Conservation (phyloP, 2,113 vertebrate species). For the Indicator indicator region DNA sequence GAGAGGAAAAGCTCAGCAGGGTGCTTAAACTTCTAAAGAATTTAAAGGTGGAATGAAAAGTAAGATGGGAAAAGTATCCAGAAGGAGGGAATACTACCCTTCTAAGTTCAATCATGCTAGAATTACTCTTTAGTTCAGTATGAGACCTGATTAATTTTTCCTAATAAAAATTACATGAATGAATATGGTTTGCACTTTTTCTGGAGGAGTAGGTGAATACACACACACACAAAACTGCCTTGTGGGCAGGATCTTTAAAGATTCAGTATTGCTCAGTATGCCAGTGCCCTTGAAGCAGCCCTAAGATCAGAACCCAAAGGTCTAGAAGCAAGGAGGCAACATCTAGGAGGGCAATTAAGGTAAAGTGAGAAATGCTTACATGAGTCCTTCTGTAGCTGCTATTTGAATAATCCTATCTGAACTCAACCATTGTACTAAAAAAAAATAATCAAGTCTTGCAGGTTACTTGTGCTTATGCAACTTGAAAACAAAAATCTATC, state of each 20-base stretch:
- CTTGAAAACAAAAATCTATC: slow-evolving; percentile 62
- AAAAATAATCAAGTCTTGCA: slow-evolving; percentile 19
- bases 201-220: background rate
- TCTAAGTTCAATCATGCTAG: background rate
- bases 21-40: slow-evolving; percentile 1
- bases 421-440: slow-evolving; percentile 3
- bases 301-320: background rate
- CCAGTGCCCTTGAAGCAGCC: background rate
- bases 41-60: background rate
- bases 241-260: background rate
- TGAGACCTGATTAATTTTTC: background rate
- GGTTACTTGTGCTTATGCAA: slow-evolving; percentile 13
- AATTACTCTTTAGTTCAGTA: background rate
- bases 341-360: background rate
- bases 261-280: background rate
- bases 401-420: slow-evolving; percentile 35
- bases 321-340: background rate
- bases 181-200: background rate
- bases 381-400: background rate
- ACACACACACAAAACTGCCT: background rate
- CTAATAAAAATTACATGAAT: background rate
- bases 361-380: background rate
- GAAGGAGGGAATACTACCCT: background rate
- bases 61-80: background rate
- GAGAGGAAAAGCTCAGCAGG: slow-evolving; percentile 14